phyloP scores from a whole-genome alignment of 2,797 vertebrate species.

The Rousettus madagascariensis region DNA sequence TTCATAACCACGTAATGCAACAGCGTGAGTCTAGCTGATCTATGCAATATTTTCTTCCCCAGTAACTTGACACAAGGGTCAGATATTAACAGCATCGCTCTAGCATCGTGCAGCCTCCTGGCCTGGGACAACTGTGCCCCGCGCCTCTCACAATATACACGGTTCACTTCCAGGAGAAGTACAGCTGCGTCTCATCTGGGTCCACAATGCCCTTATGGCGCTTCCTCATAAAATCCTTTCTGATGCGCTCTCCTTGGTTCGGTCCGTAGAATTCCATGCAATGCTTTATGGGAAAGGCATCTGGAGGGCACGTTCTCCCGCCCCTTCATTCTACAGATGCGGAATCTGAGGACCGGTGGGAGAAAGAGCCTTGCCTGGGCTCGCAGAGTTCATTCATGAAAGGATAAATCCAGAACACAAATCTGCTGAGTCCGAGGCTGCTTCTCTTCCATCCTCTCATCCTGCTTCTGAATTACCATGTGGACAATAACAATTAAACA shows the following conservation, averaged over 20 bases:
- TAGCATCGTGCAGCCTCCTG: background rate
- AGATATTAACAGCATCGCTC: background rate
- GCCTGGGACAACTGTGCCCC: background rate
- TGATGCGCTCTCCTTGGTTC: background rate
- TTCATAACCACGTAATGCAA: background rate
- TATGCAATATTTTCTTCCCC: background rate
- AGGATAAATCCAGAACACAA: background rate
- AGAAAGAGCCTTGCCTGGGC: rapidly evolving
- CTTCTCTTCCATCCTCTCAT: rapidly evolving
- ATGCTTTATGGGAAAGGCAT: rapidly evolving
- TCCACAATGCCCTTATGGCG: background rate
- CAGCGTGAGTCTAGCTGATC: background rate
- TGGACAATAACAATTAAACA: background rate
- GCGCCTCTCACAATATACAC: background rate
- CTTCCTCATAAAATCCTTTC: too few relatives aligned
- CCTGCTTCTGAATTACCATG: background rate
- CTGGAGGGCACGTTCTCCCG: rapidly evolving
- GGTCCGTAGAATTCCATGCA: rapidly evolving
- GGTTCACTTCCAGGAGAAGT: background rate
- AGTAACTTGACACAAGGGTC: background rate
- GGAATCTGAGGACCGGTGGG: background rate
- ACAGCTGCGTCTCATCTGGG: background rate
- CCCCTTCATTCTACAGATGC: background rate
- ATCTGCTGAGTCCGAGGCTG: background rate
- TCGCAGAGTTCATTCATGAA: background rate